Evolutionary conservation across 2,113 vertebrate species (phyloP).

Genomic region (Accipiter cooperii): DNA sequence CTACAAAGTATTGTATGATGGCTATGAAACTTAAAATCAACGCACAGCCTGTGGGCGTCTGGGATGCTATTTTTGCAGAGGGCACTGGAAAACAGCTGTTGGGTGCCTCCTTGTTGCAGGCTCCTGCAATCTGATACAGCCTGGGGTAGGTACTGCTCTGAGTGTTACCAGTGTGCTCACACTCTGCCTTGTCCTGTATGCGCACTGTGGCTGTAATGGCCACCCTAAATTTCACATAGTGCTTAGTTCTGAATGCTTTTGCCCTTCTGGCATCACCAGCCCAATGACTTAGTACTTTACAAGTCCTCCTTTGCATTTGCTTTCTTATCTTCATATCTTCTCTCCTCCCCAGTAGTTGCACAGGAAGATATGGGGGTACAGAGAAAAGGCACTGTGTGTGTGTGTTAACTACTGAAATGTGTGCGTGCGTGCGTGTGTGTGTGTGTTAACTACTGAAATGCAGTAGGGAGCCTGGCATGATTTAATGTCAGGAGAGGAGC

Average conservation of each 20-base stretch:
- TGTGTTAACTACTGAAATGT: background rate
- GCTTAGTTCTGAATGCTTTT: background rate
- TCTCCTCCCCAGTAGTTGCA: background rate
- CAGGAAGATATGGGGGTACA: background rate
- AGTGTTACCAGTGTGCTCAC: fast-evolving
- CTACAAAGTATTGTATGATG: background rate
- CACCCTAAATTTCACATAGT: background rate
- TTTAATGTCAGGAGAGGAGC: background rate
- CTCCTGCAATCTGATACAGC: background rate
- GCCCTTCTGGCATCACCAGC: background rate
- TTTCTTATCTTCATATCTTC: background rate
- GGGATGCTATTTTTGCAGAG: background rate
- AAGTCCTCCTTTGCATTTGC: background rate
- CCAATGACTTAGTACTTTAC: background rate
- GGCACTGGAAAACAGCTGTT: background rate
- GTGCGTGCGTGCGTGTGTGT: background rate
- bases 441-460: background rate
- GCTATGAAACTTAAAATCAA: background rate
- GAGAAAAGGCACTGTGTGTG: background rate
- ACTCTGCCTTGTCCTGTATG: fast-evolving
- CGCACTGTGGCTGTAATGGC: background rate
- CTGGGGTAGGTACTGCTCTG: background rate
- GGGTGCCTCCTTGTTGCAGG: background rate
- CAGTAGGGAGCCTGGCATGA: background rate
- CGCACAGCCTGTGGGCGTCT: too few species aligned